phyloP scores from a whole-genome alignment of 2,113 vertebrate species.

The Pardalotus punctatus region DNA sequence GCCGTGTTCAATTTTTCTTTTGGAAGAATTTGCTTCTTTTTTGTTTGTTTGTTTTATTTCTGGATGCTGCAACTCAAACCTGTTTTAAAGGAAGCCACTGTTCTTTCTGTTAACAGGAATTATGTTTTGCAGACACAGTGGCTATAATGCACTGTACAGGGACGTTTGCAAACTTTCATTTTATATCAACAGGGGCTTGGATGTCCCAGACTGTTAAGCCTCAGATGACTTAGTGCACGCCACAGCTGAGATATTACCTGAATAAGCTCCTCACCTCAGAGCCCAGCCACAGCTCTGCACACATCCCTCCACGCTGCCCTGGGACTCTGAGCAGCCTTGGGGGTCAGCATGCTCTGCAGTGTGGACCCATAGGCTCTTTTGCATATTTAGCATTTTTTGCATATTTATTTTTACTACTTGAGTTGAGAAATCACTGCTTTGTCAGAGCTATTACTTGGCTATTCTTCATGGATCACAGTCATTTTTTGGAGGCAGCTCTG shows the following conservation, averaged over 20 bases:
- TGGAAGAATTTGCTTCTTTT: neutral
- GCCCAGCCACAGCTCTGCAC: neutral
- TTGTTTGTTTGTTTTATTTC: neutral
- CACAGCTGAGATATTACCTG: accelerated
- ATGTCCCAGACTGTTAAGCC: neutral
- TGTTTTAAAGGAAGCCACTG: neutral
- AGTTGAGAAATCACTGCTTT: neutral
- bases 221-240: neutral
- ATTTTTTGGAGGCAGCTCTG: neutral
- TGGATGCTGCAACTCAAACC: neutral
- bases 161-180: neutral
- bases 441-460: neutral
- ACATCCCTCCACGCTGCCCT: accelerated
- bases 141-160: neutral
- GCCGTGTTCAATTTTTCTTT: neutral
- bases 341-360: too few relatives aligned
- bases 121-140: neutral
- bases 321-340: neutral
- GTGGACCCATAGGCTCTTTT: neutral
- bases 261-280: neutral
- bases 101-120: neutral
- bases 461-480: neutral
- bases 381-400: neutral
- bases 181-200: neutral
- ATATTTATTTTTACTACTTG: neutral